phyloP scores from a whole-genome alignment of 2,888 invertebrate species.

The Pristionchus japonicus region DNA sequence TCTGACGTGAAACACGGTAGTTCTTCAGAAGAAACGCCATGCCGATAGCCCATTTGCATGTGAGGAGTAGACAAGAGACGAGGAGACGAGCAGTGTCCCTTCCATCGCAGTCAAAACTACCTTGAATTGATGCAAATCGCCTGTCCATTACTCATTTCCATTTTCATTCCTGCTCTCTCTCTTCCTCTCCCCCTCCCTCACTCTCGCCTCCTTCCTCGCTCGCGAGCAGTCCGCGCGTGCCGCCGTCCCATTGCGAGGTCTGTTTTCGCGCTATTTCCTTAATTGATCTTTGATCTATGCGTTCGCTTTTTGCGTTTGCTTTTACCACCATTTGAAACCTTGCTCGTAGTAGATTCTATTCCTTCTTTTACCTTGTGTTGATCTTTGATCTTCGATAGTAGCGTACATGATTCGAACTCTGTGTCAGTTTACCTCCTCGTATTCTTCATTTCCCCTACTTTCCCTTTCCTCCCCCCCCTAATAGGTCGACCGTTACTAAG shows the following conservation, averaged over 20 bases:
- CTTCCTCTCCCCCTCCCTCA: not conserved
- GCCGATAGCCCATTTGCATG: no score
- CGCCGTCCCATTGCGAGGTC: not conserved
- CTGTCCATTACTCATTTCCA: no score
- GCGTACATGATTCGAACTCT: not conserved
- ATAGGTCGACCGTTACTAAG: not conserved
- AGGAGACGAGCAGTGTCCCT: no score
- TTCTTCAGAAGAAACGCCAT: no score
- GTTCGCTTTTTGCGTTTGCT: not conserved
- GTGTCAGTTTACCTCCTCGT: no score
- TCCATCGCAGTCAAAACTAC: not conserved
- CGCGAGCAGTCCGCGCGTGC: not conserved
- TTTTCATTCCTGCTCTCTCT: not conserved
- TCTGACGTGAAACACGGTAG: no score
- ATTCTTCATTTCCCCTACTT: not conserved
- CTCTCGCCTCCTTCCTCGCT: not conserved
- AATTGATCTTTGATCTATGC: not conserved
- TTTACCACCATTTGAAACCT: no score
- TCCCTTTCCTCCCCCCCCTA: not conserved
- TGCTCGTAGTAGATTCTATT: no score
- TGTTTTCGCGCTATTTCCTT: not conserved
- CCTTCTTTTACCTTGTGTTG: no score
- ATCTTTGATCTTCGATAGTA: constrained; percentile 1
- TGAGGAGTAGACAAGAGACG: no score
- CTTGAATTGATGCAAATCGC: not conserved